phyloP scores from a whole-genome alignment of 2,888 invertebrate genomes.

The Azorinus chamasolen region DNA sequence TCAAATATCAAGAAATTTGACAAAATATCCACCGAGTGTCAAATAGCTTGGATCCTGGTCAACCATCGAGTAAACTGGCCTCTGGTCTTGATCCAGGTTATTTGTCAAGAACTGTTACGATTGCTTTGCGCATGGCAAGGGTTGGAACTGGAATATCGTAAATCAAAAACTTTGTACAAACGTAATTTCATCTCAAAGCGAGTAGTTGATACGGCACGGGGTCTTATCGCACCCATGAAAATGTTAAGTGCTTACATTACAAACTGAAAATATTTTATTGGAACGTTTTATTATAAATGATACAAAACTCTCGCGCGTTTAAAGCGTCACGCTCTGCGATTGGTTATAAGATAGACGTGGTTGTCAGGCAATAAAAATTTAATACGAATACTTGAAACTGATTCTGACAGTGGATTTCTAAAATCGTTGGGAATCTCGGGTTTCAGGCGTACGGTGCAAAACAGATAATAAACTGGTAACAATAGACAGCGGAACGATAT shows the following conservation, averaged over 20 bases:
- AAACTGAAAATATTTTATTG: slow-evolving; percentile 5
- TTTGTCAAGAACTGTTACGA: too few relatives aligned
- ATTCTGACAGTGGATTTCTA: slow-evolving; percentile 34
- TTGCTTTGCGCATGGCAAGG: too few relatives aligned
- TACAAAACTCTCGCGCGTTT: slow-evolving; percentile 2
- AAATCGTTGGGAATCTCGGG: slow-evolving; percentile 35
- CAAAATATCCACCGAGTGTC: too few relatives aligned
- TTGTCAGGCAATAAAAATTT: slow-evolving; percentile 14
- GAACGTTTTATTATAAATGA: slow-evolving; percentile 11
- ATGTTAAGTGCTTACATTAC: slow-evolving; percentile 7
- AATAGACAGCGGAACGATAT: slow-evolving; percentile 24
- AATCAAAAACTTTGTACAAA: too few relatives aligned
- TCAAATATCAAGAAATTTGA: too few relatives aligned
- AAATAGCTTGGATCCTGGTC: too few relatives aligned
- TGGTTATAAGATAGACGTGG: background rate
- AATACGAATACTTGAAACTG: slow-evolving; percentile 23
- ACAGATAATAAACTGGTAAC: slow-evolving; percentile 55
- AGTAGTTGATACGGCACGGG: background rate
- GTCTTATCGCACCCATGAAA: slow-evolving; percentile 1
- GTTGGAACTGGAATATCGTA: too few relatives aligned
- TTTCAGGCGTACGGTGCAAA: slow-evolving; percentile 61
- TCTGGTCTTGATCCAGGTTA: too few relatives aligned
- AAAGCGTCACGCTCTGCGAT: slow-evolving; percentile 6
- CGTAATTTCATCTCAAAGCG: background rate
- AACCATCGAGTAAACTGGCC: too few relatives aligned